Percentiles rank a stretch among this genome's conserved stretches.
These are phyloP conservation scores for Telenomus remus DNA, from an alignment of 1,140 invertebrate genomes.

Conservation along the genomic window DNA sequence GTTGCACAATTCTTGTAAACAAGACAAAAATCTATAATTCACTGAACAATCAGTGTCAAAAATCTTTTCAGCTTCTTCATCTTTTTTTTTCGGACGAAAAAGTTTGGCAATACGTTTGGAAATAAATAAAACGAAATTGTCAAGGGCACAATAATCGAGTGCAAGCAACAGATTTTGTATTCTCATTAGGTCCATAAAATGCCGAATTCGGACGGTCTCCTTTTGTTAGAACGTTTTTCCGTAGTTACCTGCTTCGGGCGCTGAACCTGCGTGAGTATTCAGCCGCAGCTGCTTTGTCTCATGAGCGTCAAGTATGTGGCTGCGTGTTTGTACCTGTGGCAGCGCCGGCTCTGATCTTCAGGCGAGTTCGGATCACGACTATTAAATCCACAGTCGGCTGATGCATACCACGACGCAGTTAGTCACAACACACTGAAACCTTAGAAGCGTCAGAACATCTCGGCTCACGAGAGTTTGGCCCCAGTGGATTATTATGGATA, in stretches of 20 bases:
- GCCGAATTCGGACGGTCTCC: conserved; percentile 8
- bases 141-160: conserved; percentile 14
- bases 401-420: conserved; percentile 28
- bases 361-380: conserved; percentile 31
- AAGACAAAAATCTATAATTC: too few relatives aligned
- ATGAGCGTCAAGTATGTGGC: conserved; percentile 22
- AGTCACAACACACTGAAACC: conserved; percentile 47
- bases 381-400: conserved; percentile 27
- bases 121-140: conserved; percentile 19
- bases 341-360: conserved; percentile 22
- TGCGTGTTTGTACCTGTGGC: conserved; percentile 22
- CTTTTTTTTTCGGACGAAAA: neutral
- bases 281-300: conserved; percentile 34
- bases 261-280: neutral
- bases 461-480: conserved; percentile 9
- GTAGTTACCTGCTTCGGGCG: conserved; percentile 29
- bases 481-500: conserved; percentile 43
- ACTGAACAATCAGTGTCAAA: too few relatives aligned
- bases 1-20: too few relatives aligned
- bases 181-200: conserved; percentile 36
- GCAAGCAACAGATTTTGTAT: conserved; percentile 10
- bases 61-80: too few relatives aligned
- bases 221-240: conserved; percentile 31
- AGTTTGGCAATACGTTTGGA: neutral
- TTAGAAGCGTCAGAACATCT: conserved; percentile 38